Percentiles rank a stretch among this genome's conserved stretches.
Evolutionary conservation across 2,888 invertebrate species (phyloP).

Genomic region (Apodemia hepburni): DNA sequence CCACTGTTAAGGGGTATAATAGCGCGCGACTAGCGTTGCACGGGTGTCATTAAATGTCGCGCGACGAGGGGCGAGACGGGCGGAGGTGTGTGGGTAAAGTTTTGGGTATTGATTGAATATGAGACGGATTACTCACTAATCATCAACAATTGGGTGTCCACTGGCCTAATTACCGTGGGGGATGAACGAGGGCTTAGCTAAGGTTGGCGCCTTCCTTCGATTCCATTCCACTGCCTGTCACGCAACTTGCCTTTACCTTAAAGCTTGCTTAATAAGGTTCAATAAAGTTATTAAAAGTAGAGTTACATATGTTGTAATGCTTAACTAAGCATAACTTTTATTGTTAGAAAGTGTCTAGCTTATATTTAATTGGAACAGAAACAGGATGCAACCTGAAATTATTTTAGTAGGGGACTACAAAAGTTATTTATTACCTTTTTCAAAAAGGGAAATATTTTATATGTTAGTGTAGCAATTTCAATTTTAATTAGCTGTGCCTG

Average conservation of each 20-base stretch:
- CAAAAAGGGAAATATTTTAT: background rate
- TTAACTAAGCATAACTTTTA: slow-evolving; percentile 2
- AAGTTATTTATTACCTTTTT: background rate
- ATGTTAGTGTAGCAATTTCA: no score
- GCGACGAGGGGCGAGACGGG: slow-evolving; percentile 72
- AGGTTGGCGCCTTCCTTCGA: background rate
- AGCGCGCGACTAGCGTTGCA: slow-evolving; percentile 58
- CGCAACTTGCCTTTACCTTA: background rate
- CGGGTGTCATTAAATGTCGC: slow-evolving; percentile 81
- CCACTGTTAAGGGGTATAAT: slow-evolving; percentile 57
- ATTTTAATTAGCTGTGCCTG: no score
- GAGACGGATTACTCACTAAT: slow-evolving; percentile 77
- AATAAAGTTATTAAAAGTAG: background rate
- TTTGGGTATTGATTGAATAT: slow-evolving; percentile 81
- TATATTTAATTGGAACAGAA: background rate
- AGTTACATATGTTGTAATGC: background rate
- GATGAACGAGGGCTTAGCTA: slow-evolving; percentile 3
- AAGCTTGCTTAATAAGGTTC: background rate
- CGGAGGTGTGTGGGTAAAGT: slow-evolving; percentile 77
- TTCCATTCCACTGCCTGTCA: background rate
- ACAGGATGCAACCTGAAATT: background rate
- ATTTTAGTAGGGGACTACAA: background rate
- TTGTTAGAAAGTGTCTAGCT: background rate
- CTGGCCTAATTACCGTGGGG: slow-evolving; percentile 12
- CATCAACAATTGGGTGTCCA: slow-evolving; percentile 70